These are phyloP conservation scores for Dendronephthya gigantea DNA, from an alignment of 64 coral and sea anemone genomes.

Conservation along the genomic window DNA sequence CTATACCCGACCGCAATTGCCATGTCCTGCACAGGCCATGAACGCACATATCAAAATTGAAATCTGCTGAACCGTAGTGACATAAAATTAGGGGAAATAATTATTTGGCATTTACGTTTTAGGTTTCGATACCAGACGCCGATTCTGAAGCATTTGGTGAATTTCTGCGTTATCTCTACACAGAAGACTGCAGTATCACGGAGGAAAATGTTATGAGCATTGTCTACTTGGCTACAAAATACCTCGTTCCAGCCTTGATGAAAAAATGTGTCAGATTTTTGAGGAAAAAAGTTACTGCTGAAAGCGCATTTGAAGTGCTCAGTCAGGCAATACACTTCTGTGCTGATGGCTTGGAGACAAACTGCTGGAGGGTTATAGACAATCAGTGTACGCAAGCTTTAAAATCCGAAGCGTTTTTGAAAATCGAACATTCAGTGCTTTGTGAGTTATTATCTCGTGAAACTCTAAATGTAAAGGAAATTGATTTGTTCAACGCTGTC, in stretches of 20 bases:
- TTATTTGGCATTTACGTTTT: neutral
- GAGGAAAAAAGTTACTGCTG: neutral
- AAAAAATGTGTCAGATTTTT: constrained; percentile 5
- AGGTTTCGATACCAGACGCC: neutral
- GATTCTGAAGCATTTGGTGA: neutral
- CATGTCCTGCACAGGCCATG: too few species aligned
- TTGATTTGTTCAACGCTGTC: neutral
- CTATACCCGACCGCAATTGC: too few species aligned
- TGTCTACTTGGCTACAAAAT: neutral
- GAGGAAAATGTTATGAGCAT: neutral
- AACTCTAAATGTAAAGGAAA: neutral
- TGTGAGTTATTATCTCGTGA: neutral
- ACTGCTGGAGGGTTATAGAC: neutral
- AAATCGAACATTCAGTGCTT: neutral
- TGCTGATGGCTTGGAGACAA: neutral
- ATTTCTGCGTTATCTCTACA: neutral
- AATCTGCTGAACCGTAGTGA: too few species aligned
- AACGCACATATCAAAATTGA: too few species aligned
- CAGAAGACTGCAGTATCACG: neutral
- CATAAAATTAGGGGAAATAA: neutral
- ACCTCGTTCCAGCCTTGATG: neutral
- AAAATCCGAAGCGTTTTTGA: constrained; percentile 2
- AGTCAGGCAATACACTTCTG: neutral
- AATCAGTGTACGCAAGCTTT: neutral
- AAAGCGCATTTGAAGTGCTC: neutral